These are phyloP conservation scores for Drosophila funebris DNA, from an alignment of 1,140 invertebrate species.

Conservation along the genomic window DNA sequence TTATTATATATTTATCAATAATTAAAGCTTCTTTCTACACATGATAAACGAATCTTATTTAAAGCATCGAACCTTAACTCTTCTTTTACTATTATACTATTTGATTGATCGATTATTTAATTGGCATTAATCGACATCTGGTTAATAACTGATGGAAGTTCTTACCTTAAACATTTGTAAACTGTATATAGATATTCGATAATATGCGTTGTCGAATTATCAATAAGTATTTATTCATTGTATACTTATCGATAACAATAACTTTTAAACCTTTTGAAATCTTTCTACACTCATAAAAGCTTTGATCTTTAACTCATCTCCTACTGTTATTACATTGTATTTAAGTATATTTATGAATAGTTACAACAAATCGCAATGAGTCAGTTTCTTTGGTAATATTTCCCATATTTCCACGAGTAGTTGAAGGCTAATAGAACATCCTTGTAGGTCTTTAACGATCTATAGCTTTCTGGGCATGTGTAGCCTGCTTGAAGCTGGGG, in stretches of 20 bases:
- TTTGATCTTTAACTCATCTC: slow-evolving; percentile 5
- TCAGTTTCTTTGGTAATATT: slow-evolving; percentile 29
- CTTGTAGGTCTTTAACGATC: slow-evolving; percentile 23
- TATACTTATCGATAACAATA: neutral
- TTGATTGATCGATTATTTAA: too few relatives aligned
- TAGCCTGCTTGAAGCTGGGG: neutral
- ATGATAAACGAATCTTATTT: too few relatives aligned
- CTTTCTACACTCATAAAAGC: neutral
- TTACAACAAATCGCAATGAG: slow-evolving; percentile 21
- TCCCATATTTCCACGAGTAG: neutral
- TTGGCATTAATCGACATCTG: too few relatives aligned
- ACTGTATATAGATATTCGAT: neutral
- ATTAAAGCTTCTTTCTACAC: too few relatives aligned
- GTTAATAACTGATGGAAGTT: too few relatives aligned
- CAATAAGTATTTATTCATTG: too few relatives aligned
- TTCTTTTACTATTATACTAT: too few relatives aligned
- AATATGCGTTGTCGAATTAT: too few relatives aligned
- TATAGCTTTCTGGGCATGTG: neutral
- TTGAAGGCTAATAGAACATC: neutral
- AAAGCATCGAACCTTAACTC: too few relatives aligned
- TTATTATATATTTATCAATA: too few relatives aligned
- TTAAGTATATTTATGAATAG: neutral
- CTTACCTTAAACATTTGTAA: too few relatives aligned
- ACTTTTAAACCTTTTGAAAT: neutral
- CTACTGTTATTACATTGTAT: neutral